Conservation (phyloP, 1,140 invertebrate genomes). For the Heliconius hermathena region DNA sequence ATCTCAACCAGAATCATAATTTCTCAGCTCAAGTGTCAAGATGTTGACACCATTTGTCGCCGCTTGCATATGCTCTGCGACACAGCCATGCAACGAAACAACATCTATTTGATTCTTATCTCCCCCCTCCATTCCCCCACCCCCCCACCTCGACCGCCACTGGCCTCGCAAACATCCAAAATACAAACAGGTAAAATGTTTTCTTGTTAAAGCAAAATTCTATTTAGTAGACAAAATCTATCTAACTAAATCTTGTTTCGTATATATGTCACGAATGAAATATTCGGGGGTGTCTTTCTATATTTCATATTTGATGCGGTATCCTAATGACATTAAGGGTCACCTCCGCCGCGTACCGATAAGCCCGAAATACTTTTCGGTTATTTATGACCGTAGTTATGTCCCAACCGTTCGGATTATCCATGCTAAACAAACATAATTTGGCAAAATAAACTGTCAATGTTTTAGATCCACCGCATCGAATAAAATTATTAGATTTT, state of each 20-base stretch:
- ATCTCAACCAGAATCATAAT: conserved; percentile 53
- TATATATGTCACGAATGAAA: conserved; percentile 34
- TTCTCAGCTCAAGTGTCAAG: conserved; percentile 68
- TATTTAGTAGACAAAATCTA: conserved; percentile 58
- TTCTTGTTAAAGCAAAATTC: conserved; percentile 67
- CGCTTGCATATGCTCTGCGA: conserved; percentile 70
- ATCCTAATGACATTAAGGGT: conserved; percentile 50
- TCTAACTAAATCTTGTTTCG: conserved; percentile 36
- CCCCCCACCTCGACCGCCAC: conserved; percentile 51
- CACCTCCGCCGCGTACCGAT: conserved; percentile 42
- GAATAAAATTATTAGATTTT: background rate
- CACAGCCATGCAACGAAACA: conserved; percentile 75
- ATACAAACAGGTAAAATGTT: conserved; percentile 72
- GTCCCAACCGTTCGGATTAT: conserved; percentile 45
- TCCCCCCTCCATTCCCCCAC: conserved; percentile 48
- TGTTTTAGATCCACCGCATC: background rate
- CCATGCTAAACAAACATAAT: conserved; percentile 40
- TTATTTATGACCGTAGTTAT: conserved; percentile 50
- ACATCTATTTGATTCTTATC: conserved; percentile 82
- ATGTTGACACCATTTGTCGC: conserved; percentile 62
- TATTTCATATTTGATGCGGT: conserved; percentile 40
- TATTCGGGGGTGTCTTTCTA: conserved; percentile 27
- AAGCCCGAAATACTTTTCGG: conserved; percentile 47
- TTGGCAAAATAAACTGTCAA: conserved; percentile 30
- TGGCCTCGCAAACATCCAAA: conserved; percentile 57